Conservation (phyloP, 2,113 vertebrate species). For the Lucifuga dentata region DNA sequence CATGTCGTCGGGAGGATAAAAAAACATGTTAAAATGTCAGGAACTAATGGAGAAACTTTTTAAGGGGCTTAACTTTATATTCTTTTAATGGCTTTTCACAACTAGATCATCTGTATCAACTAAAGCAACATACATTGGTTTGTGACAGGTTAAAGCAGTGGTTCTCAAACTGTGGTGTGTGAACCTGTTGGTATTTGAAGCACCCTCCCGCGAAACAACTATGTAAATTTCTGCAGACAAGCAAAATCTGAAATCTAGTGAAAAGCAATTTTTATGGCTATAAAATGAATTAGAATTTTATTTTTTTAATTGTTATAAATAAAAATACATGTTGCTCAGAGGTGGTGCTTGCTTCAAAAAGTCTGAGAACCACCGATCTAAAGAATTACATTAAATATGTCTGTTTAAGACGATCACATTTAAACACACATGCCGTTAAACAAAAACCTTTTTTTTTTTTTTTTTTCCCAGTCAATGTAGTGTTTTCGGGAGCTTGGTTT, state of each 20-base stretch:
- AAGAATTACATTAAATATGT: background rate
- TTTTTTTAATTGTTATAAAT: too few species aligned
- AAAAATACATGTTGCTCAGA: too few species aligned
- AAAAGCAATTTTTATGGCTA: too few species aligned
- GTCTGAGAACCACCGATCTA: background rate
- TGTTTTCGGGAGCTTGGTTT: slow-evolving; percentile 50
- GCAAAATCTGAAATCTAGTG: too few species aligned
- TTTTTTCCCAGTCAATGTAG: slow-evolving; percentile 66
- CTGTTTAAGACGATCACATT: slow-evolving; percentile 35
- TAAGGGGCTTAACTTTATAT: slow-evolving; percentile 6
- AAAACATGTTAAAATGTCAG: too few species aligned
- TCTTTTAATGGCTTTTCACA: slow-evolving; percentile 1
- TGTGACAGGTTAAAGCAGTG: slow-evolving; percentile 6
- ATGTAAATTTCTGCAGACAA: too few species aligned
- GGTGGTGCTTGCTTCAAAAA: too few species aligned
- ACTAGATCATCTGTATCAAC: slow-evolving; percentile 5
- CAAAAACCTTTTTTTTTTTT: background rate
- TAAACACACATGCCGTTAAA: slow-evolving; percentile 29
- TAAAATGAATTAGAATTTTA: too few species aligned
- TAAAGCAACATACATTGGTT: slow-evolving; percentile 32
- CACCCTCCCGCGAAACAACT: too few species aligned
- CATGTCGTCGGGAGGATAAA: too few species aligned
- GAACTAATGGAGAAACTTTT: slow-evolving; percentile 4
- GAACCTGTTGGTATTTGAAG: too few species aligned
- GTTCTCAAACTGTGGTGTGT: too few species aligned